These are phyloP conservation scores for Garrulus glandarius DNA, from an alignment of 2,797 vertebrate genomes.

Conservation along the genomic window DNA sequence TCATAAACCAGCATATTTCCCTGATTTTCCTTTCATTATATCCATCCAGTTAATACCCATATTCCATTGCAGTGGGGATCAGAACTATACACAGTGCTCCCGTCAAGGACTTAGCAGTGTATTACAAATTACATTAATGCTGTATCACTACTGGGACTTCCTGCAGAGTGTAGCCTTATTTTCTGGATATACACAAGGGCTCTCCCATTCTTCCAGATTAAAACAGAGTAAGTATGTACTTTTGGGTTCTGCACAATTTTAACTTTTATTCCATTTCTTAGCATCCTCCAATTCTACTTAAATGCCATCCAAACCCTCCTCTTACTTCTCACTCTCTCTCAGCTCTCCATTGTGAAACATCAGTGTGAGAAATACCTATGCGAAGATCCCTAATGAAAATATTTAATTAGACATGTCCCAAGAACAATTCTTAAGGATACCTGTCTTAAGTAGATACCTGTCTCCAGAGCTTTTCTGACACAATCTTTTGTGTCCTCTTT, in stretches of 20 bases:
- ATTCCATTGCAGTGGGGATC: not conserved
- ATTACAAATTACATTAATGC: not conserved
- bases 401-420: not conserved
- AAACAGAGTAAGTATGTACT: not conserved
- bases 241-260: not conserved
- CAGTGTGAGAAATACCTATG: rapidly evolving
- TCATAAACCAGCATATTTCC: not conserved
- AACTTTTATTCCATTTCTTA: not conserved
- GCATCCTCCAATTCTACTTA: not conserved
- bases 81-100: not conserved
- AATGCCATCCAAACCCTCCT: not conserved
- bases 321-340: not conserved
- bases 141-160: not conserved
- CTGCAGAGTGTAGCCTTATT: not conserved
- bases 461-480: not conserved
- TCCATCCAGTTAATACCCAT: not conserved
- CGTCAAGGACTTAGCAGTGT: not conserved
- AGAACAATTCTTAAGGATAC: not conserved
- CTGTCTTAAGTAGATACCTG: not conserved
- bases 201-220: not conserved
- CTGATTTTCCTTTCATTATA: not conserved
- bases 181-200: not conserved
- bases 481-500: not conserved
- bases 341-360: not conserved
- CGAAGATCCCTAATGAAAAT: not conserved